phyloP scores from a whole-genome alignment of 2,113 vertebrate species.

The Taurulus bubalis region DNA sequence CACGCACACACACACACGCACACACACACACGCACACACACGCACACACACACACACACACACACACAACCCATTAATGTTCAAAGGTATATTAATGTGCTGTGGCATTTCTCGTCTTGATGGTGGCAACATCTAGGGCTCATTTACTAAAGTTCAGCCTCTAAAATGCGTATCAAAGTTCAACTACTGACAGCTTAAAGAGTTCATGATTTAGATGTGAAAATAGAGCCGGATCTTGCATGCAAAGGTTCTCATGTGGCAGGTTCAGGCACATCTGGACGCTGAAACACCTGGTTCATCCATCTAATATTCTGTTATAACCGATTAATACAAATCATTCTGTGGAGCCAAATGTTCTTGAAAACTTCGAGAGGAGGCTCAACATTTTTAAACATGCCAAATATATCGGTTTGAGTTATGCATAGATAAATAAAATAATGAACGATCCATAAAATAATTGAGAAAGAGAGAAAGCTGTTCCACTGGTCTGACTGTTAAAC shows the following conservation, averaged over 20 bases:
- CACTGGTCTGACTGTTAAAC: not conserved
- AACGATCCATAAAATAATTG: not conserved
- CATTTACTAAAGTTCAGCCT: slow-evolving; percentile 5
- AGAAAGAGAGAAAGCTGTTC: not conserved
- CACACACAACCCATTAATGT: too few species aligned
- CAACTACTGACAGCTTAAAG: slow-evolving; percentile 4
- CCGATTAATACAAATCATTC: not conserved
- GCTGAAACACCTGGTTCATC: not conserved
- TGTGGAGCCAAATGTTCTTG: not conserved
- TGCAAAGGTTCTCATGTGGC: slow-evolving; percentile 1
- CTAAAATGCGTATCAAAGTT: slow-evolving; percentile 1
- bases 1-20: too few species aligned
- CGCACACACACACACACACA: too few species aligned
- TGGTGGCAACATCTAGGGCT: not conserved
- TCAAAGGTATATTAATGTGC: slow-evolving; percentile 3
- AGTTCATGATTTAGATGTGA: slow-evolving; percentile 8
- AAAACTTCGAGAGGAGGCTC: not conserved
- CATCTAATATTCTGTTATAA: not conserved
- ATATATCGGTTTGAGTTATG: not conserved
- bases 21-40: too few species aligned
- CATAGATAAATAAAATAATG: not conserved
- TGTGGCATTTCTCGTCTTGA: slow-evolving; percentile 11
- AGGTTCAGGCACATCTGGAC: slow-evolving; percentile 7
- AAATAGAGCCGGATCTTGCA: not conserved
- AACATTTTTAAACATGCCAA: not conserved